Evolutionary conservation across 2,113 vertebrate genomes (phyloP).

Genomic region (Rhea americana): DNA sequence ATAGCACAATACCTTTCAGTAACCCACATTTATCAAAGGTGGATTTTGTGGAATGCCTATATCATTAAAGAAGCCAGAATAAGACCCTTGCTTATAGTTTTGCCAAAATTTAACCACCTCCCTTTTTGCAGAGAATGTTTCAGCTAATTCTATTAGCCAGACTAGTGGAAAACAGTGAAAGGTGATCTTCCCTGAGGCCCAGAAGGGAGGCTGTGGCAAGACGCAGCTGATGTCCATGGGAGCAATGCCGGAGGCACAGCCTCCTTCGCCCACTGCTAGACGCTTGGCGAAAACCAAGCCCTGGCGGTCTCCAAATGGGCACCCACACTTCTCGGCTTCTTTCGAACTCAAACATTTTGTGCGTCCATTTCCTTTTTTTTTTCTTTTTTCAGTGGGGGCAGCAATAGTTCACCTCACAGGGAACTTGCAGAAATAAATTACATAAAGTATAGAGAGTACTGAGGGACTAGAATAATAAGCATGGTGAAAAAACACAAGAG

Average conservation of each 20-base stretch:
- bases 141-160: background rate
- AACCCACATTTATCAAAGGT: background rate
- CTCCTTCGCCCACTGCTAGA: background rate
- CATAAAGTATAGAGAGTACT: background rate
- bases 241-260: rapidly evolving
- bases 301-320: background rate
- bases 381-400: background rate
- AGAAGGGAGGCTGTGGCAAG: background rate
- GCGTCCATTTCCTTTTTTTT: background rate
- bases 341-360: background rate
- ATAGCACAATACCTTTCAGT: background rate
- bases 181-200: background rate
- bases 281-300: background rate
- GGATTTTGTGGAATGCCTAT: background rate
- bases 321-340: rapidly evolving
- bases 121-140: background rate
- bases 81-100: background rate
- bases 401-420: background rate
- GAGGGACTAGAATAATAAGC: background rate
- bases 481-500: background rate
- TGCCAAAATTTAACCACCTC: background rate
- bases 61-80: background rate
- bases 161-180: background rate
- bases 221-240: background rate
- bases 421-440: background rate